Conservation (phyloP, 2,888 invertebrate species). For the Eupithecia abbreviata region DNA sequence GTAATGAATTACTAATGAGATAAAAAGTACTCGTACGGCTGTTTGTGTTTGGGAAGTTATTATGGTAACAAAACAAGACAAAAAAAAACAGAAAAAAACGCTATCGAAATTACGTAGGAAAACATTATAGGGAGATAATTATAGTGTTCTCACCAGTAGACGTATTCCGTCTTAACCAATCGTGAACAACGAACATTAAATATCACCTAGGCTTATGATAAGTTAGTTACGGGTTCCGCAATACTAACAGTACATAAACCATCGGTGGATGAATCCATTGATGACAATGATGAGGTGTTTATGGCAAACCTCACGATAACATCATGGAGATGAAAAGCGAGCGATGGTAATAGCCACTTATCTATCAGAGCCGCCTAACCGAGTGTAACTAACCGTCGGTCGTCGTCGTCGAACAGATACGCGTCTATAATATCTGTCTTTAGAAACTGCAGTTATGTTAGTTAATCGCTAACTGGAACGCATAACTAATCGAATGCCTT, state of each 20-base stretch:
- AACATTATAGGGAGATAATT: background rate
- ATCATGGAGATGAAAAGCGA: background rate
- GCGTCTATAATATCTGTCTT: constrained; percentile 32
- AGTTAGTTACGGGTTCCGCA: background rate
- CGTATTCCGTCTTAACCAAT: background rate
- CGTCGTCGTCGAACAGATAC: constrained; percentile 1
- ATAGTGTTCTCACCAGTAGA: background rate
- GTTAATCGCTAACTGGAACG: constrained; percentile 48
- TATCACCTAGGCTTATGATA: no score
- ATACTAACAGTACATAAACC: background rate
- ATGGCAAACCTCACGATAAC: background rate
- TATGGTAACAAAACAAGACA: background rate
- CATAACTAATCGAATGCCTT: constrained; percentile 47
- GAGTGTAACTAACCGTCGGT: constrained; percentile 8
- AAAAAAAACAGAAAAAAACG: background rate
- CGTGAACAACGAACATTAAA: background rate
- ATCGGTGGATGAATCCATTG: background rate
- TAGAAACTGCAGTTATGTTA: constrained; percentile 45
- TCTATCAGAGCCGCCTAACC: constrained; percentile 5
- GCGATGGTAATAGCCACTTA: background rate
- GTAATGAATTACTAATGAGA: background rate
- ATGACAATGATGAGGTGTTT: background rate
- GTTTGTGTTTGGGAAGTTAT: background rate
- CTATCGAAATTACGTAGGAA: background rate
- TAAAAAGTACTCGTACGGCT: background rate